Evolutionary conservation across 1,140 invertebrate species (phyloP).

Genomic region (Hyphantria cunea): DNA sequence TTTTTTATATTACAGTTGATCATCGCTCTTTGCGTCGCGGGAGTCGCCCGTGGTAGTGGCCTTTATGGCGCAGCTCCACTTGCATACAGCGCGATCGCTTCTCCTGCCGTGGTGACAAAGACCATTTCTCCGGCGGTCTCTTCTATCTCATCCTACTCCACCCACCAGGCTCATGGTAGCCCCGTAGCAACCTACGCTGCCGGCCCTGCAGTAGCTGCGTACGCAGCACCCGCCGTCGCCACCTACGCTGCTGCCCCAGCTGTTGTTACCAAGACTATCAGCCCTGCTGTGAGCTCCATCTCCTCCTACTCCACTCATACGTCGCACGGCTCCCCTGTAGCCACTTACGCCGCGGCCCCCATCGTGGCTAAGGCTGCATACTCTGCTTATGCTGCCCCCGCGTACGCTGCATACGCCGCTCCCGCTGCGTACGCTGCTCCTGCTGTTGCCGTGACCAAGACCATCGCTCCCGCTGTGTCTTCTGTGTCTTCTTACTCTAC

Average conservation of each 20-base stretch:
- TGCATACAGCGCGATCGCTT: conserved; percentile 23
- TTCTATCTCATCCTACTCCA: conserved; percentile 55
- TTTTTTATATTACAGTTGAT: conserved; percentile 49
- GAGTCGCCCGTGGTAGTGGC: conserved; percentile 16
- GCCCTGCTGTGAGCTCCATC: conserved; percentile 47
- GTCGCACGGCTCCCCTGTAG: conserved; percentile 46
- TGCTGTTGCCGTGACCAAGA: conserved; percentile 34
- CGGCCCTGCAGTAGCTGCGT: conserved; percentile 39
- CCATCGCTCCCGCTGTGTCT: conserved; percentile 39
- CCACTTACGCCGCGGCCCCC: conserved; percentile 43
- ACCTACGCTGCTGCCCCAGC: conserved; percentile 46
- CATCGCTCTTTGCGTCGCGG: conserved; percentile 47
- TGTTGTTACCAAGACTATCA: conserved; percentile 36
- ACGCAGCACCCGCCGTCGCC: conserved; percentile 38
- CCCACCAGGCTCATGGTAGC: conserved; percentile 49
- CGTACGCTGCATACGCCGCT: conserved; percentile 39
- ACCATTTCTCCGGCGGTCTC: conserved; percentile 52
- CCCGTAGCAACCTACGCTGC: conserved; percentile 38
- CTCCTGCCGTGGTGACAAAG: conserved; percentile 44
- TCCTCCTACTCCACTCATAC: conserved; percentile 51
- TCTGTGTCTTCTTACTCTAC: conserved; percentile 54
- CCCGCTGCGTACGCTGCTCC: conserved; percentile 43
- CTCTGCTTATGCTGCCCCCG: conserved; percentile 35
- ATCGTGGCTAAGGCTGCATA: conserved; percentile 36
- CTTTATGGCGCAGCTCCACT: conserved; percentile 34